phyloP scores from a whole-genome alignment of 2,888 invertebrate genomes.

The Saturnia japonica region DNA sequence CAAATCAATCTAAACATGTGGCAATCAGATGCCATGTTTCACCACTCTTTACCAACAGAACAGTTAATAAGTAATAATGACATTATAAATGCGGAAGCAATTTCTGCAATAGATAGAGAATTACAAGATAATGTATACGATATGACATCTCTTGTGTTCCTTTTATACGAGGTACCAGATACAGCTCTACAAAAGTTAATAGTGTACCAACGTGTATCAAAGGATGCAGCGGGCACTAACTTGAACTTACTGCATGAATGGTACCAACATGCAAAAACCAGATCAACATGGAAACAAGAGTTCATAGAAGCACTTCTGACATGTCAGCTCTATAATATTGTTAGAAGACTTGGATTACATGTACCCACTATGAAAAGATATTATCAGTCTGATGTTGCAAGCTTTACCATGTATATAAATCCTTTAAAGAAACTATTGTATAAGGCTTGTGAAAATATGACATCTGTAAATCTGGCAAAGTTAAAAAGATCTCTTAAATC shows the following conservation, averaged over 20 bases:
- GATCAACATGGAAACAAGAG: slow-evolving; percentile 63
- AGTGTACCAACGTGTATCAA: slow-evolving; percentile 60
- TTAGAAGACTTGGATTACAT: slow-evolving; percentile 65
- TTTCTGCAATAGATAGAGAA: slow-evolving; percentile 65
- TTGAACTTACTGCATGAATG: slow-evolving; percentile 66
- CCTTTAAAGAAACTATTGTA: slow-evolving; percentile 67
- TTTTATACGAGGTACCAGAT: slow-evolving; percentile 67
- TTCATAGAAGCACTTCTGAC: slow-evolving; percentile 69
- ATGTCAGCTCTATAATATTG: slow-evolving; percentile 60
- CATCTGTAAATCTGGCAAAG: slow-evolving; percentile 49
- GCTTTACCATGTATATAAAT: slow-evolving; percentile 51
- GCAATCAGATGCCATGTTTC: neutral
- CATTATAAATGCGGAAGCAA: slow-evolving; percentile 52
- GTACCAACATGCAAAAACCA: slow-evolving; percentile 57
- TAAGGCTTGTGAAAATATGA: slow-evolving; percentile 65
- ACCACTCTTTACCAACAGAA: slow-evolving; percentile 9
- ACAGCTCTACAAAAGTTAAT: slow-evolving; percentile 66
- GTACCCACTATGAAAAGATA: slow-evolving; percentile 49
- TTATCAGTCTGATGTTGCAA: slow-evolving; percentile 53
- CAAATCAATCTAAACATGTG: slow-evolving; percentile 2
- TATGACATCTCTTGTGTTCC: slow-evolving; percentile 67
- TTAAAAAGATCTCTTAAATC: slow-evolving; percentile 59
- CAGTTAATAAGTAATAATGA: slow-evolving; percentile 39
- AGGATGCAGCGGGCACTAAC: slow-evolving; percentile 48
- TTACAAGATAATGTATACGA: slow-evolving; percentile 57